Evolutionary conservation across 2,888 invertebrate species (phyloP).

Genomic region (Gryllus longicercus): DNA sequence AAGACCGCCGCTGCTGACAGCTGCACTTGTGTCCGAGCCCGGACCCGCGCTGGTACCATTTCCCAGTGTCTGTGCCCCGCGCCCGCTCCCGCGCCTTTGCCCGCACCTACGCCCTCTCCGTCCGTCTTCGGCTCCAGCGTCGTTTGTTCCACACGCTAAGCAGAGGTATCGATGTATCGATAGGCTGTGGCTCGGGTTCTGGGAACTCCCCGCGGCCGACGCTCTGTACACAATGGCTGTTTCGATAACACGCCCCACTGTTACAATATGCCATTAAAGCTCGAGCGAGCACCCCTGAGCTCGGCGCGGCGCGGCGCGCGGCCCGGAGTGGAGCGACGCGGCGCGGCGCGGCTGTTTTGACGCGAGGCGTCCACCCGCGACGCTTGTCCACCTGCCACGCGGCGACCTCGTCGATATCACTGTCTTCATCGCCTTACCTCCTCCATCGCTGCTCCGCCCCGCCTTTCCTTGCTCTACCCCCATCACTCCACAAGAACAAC

Average conservation of each 20-base stretch:
- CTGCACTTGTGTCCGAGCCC: too few relatives aligned
- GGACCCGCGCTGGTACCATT: too few relatives aligned
- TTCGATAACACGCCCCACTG: slow-evolving; percentile 10
- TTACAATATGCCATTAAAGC: slow-evolving; percentile 17
- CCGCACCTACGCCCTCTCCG: background rate
- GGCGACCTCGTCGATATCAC: background rate
- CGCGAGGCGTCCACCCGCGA: background rate
- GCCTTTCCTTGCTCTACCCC: too few relatives aligned
- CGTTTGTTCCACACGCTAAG: slow-evolving; percentile 8
- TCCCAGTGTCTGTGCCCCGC: too few relatives aligned
- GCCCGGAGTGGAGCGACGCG: background rate
- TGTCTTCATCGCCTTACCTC: background rate
- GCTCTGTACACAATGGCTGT: slow-evolving; percentile 17
- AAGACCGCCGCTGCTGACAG: too few relatives aligned
- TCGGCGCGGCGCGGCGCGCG: background rate
- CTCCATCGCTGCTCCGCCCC: too few relatives aligned
- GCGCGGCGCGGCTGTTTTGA: background rate
- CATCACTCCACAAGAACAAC: too few relatives aligned
- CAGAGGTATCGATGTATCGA: slow-evolving; percentile 17
- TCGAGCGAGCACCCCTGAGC: slow-evolving; percentile 7
- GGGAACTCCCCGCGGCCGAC: slow-evolving; percentile 17
- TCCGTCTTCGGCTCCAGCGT: background rate
- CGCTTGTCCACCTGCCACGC: background rate
- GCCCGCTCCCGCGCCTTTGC: background rate
- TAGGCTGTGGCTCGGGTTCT: slow-evolving; percentile 10